These are phyloP conservation scores for Phortica variegata DNA, from an alignment of 1,140 invertebrate species.

Conservation along the genomic window DNA sequence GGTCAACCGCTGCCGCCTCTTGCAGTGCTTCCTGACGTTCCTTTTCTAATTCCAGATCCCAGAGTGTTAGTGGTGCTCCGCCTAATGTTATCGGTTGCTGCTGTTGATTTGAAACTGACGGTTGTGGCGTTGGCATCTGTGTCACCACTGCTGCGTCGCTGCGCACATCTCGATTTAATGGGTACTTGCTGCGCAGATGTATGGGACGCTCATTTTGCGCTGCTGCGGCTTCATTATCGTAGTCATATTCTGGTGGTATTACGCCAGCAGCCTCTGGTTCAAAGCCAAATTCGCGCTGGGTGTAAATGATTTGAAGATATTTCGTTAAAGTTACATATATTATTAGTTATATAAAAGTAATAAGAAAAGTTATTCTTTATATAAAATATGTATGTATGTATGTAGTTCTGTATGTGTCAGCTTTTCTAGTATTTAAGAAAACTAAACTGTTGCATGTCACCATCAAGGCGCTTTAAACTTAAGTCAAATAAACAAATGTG, in stretches of 20 bases:
- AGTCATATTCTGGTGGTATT: no score
- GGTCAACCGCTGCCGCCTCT: constrained; percentile 19
- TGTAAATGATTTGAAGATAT: no score
- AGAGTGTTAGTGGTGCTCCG: constrained; percentile 32
- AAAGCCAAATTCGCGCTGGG: no score
- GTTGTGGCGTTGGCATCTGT: constrained; percentile 6
- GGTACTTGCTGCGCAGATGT: constrained; percentile 47
- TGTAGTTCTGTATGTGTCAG: no score
- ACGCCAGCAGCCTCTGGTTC: constrained; percentile 15
- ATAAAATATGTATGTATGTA: no score
- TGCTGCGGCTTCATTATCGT: constrained; percentile 27
- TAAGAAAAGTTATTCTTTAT: no score
- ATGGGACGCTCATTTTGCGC: constrained; percentile 44
- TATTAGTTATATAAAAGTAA: no score
- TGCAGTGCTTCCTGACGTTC: constrained; percentile 28
- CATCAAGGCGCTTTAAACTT: no score
- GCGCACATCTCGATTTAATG: constrained; percentile 47
- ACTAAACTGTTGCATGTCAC: no score
- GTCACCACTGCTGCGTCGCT: constrained; percentile 27
- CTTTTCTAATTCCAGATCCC: constrained; percentile 55
- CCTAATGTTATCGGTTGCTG: constrained; percentile 20
- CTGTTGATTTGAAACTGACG: constrained; percentile 23
- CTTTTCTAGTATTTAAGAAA: no score
- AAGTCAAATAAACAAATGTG: no score
- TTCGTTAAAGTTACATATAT: no score